Base-by-base conservation (phyloP, 2,113 vertebrate species). In the Grammomys surdaster region DNA sequence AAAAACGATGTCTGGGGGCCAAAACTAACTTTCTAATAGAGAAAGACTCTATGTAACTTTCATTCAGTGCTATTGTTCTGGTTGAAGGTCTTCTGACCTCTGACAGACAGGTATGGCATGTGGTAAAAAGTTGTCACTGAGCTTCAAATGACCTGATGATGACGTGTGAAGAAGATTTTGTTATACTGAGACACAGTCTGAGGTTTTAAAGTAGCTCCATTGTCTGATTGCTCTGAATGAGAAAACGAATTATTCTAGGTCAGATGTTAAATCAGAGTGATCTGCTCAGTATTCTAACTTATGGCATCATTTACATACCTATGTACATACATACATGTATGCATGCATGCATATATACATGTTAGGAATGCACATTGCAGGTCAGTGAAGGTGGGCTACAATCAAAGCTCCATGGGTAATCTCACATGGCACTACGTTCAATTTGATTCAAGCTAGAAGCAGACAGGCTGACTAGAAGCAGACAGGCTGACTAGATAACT, bases 11-110 rank as follows among this genome's bases (percentile, higher is more conserved):
- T 95, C 92, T 89, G 17, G 51, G 77, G n/a, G 82, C 93, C 94
- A 94, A 97, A 96, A 97, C 91, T 93, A 97, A 97, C 93, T 95
- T 95, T 96, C 65, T 90, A 93, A 93, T 91, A 89, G 81, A 96
- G 85, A 94, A 80, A 97, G 73, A 94, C 70, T 96, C 89, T 82
- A 89, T 88, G 31, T 89, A 96, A 90, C 89, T 92, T 97, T 95
- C 76, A 69, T 33, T 87, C 82, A n/a, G 56, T 96, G 86, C 84
- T 95, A 91, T 67, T 97, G 89, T 96, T 95, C 96, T 73, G 67
- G 65, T 93, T 93, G 91, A 70, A 56, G 75, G 82, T 80, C 28
- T 48, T 97, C 89, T 48, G 77, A 96, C 40, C 22, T 96, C 65
- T 92, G 78, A 91, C 78, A 94, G 78, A 91, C 78, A 94, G 43